These are phyloP conservation scores for Leuctra nigra DNA, from an alignment of 2,888 invertebrate species.

Conservation along the genomic window DNA sequence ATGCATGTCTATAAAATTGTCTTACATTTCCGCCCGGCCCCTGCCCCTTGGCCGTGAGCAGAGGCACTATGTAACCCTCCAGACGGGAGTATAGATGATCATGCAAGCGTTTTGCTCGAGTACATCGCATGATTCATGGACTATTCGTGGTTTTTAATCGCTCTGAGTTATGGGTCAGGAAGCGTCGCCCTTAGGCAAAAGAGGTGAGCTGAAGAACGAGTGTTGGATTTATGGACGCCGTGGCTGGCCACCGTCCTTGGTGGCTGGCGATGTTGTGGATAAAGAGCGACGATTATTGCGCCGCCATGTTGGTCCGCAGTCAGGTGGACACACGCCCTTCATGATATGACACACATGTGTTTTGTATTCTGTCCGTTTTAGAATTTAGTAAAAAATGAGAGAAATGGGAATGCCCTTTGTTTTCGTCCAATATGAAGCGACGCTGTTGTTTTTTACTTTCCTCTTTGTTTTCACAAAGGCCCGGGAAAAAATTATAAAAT, in stretches of 20 bases:
- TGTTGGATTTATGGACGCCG: slow-evolving; percentile 16
- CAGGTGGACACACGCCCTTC: slow-evolving; percentile 14
- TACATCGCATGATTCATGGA: not conserved
- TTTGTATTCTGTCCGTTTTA: too few relatives aligned
- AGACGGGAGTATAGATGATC: not conserved
- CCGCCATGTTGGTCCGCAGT: slow-evolving; percentile 19
- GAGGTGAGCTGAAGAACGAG: slow-evolving; percentile 3
- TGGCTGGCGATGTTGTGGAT: slow-evolving; percentile 17
- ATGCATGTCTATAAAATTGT: slow-evolving; percentile 8
- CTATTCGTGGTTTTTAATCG: slow-evolving; percentile 13
- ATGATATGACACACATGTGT: not conserved
- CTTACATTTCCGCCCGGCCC: not conserved
- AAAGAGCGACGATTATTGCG: slow-evolving; percentile 17
- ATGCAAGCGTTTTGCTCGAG: slow-evolving; percentile 7
- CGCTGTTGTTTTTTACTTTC: too few relatives aligned
- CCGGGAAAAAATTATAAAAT: too few relatives aligned
- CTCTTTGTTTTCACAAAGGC: too few relatives aligned
- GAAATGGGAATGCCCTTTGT: too few relatives aligned
- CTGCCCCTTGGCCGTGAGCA: not conserved
- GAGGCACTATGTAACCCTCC: not conserved
- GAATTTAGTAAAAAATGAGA: too few relatives aligned
- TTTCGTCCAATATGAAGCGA: too few relatives aligned
- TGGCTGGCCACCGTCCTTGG: too few relatives aligned
- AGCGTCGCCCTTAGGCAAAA: not conserved
- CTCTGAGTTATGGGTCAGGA: slow-evolving; percentile 1